Evolutionary conservation across 2,888 invertebrate genomes (phyloP).

Genomic region (Tinea semifulvella): DNA sequence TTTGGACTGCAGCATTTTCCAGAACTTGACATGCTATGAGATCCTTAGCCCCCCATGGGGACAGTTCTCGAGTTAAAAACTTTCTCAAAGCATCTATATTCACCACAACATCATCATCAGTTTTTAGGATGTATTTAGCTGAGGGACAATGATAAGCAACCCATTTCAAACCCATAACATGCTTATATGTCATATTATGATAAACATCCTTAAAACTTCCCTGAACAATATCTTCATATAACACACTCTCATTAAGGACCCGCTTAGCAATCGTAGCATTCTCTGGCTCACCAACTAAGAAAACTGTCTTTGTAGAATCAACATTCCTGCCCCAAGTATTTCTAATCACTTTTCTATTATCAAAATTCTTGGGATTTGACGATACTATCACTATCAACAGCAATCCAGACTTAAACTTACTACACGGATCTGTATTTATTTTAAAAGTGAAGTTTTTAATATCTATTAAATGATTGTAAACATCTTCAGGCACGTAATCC

Average conservation of each 20-base stretch:
- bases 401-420: slow-evolving; percentile 40
- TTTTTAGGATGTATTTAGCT: slow-evolving; percentile 75
- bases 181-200: slow-evolving; percentile 85
- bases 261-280: slow-evolving; percentile 44
- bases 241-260: slow-evolving; percentile 63
- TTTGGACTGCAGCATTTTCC: slow-evolving; percentile 56
- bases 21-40: slow-evolving; percentile 72
- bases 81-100: slow-evolving; percentile 70
- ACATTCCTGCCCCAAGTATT: slow-evolving; percentile 75
- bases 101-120: slow-evolving; percentile 82
- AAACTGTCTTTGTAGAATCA: slow-evolving; percentile 67
- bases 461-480: slow-evolving; percentile 55
- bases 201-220: slow-evolving; percentile 82
- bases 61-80: slow-evolving; percentile 65
- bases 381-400: slow-evolving; percentile 73
- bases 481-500: slow-evolving; percentile 25
- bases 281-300: slow-evolving; percentile 68
- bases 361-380: slow-evolving; percentile 72
- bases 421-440: slow-evolving; percentile 67
- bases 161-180: slow-evolving; percentile 85
- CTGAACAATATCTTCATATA: slow-evolving; percentile 75
- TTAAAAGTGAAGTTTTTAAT: slow-evolving; percentile 70
- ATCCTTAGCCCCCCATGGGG: slow-evolving; percentile 67
- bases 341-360: slow-evolving; percentile 73
- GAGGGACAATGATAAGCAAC: slow-evolving; percentile 73